Evolutionary conservation across 2,888 invertebrate species (phyloP).

Genomic region (Eristalinus sepulchralis): DNA sequence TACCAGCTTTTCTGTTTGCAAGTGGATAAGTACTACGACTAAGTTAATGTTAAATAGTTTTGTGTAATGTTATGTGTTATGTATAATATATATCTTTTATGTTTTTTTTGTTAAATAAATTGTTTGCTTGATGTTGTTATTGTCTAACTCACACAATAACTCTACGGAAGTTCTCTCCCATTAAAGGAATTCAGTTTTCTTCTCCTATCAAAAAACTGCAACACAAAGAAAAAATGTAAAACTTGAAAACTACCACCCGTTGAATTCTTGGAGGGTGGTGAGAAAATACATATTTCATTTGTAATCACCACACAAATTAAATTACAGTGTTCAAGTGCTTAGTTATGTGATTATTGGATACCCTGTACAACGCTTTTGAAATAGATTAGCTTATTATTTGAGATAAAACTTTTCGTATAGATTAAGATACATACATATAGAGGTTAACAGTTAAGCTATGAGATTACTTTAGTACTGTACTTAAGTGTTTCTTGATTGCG

Average conservation of each 20-base stretch:
- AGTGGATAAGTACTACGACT: neutral
- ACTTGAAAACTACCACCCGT: neutral
- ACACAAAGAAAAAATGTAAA: neutral
- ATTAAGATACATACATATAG: neutral
- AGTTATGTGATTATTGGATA: slow-evolving; percentile 24
- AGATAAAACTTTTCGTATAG: neutral
- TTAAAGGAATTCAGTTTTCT: slow-evolving; percentile 34
- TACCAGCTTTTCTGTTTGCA: slow-evolving; percentile 78
- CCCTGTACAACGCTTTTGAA: slow-evolving; percentile 67
- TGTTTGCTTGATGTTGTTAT: slow-evolving; percentile 75
- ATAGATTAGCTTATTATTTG: neutral
- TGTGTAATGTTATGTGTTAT: slow-evolving; percentile 34
- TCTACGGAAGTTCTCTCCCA: slow-evolving; percentile 71
- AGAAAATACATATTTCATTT: neutral
- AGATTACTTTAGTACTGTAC: neutral
- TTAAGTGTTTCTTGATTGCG: slow-evolving; percentile 61
- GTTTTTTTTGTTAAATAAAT: slow-evolving; percentile 29
- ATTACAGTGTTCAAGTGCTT: neutral
- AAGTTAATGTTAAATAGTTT: neutral
- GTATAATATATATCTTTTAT: neutral
- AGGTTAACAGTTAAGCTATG: neutral
- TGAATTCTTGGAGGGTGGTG: neutral
- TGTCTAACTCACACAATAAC: slow-evolving; percentile 81
- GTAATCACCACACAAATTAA: slow-evolving; percentile 47
- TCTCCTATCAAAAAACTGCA: neutral